A percentile compares a stretch with the other conserved stretches of the same genome.
These are phyloP conservation scores for Lithophane socia DNA, from an alignment of 2,888 invertebrate genomes.

Conservation along the genomic window DNA sequence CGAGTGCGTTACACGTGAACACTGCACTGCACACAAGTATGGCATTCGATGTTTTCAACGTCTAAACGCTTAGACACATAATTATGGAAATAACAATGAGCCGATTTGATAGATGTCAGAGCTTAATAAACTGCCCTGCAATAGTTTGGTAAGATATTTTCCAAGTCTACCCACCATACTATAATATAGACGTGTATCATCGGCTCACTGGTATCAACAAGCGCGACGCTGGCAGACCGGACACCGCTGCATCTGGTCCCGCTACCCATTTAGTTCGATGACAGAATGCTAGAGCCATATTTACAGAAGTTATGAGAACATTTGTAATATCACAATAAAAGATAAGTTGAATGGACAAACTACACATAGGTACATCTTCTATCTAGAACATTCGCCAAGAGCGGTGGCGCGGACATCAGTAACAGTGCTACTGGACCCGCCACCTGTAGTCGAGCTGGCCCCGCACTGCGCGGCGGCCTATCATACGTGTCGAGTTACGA, in stretches of 20 bases:
- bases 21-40: background rate
- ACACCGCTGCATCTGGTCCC: background rate
- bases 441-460: background rate
- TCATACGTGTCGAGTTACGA: background rate
- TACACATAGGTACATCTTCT: background rate
- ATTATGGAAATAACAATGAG: background rate
- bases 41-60: background rate
- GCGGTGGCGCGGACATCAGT: background rate
- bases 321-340: background rate
- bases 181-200: too few species aligned
- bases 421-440: too few species aligned
- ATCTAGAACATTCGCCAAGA: background rate
- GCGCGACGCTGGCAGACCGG: background rate
- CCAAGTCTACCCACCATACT: background rate
- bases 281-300: background rate
- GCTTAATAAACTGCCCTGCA: background rate
- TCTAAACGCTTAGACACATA: background rate
- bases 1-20: background rate
- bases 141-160: background rate
- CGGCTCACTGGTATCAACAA: background rate
- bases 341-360: background rate
- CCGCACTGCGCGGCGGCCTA: background rate
- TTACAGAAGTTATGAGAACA: conserved; percentile 6
- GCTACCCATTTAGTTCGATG: background rate
- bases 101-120: background rate